A percentile compares a stretch with the other conserved stretches of the same genome.
phyloP scores from a whole-genome alignment of 2,888 invertebrate genomes.

The Carpatolechia fugitivella region DNA sequence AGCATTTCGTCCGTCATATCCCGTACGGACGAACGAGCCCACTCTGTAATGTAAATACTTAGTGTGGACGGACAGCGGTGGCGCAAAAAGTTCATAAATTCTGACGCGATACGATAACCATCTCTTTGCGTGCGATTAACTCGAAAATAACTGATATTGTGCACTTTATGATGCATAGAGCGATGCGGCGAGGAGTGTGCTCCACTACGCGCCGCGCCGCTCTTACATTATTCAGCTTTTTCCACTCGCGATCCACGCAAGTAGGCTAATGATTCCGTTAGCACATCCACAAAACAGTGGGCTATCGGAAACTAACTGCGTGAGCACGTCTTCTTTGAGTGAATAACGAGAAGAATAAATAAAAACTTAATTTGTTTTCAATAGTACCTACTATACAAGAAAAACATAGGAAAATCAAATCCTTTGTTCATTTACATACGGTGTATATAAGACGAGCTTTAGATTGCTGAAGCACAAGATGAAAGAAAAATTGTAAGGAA shows the following conservation, averaged over 20 bases:
- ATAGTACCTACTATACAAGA: no score
- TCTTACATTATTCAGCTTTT: constrained; percentile 66
- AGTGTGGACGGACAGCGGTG: background rate
- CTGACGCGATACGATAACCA: constrained; percentile 8
- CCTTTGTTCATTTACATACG: no score
- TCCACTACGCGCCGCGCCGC: constrained; percentile 17
- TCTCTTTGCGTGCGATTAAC: constrained; percentile 14
- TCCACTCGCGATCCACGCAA: constrained; percentile 62
- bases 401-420: no score
- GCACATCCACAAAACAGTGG: constrained; percentile 68
- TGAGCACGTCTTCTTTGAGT: constrained; percentile 31
- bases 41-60: background rate
- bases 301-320: constrained; percentile 64
- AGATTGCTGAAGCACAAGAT: no score
- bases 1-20: background rate
- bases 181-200: constrained; percentile 1
- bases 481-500: no score
- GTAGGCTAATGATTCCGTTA: constrained; percentile 76
- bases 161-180: constrained; percentile 34
- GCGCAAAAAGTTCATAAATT: constrained; percentile 3
- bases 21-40: background rate
- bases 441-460: no score
- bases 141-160: constrained; percentile 34
- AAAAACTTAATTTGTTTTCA: background rate
- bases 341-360: background rate